phyloP scores from a whole-genome alignment of 2,113 vertebrate species.

The Pionites leucogaster region DNA sequence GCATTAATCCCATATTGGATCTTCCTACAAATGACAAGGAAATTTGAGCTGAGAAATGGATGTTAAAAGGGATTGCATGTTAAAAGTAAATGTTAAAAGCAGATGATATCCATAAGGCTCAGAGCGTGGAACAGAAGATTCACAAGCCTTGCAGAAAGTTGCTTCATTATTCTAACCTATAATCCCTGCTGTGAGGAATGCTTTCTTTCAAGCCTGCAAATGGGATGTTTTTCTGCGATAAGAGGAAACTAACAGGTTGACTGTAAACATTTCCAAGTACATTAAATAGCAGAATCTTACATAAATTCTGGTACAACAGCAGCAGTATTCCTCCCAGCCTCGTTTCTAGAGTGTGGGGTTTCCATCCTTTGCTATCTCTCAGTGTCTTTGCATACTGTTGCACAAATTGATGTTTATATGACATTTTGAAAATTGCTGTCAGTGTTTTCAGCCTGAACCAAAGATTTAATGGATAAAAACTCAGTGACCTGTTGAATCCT shows the following conservation, averaged over 20 bases:
- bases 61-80: not conserved
- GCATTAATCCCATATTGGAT: not conserved
- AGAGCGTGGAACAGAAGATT: not conserved
- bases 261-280: slow-evolving; percentile 6
- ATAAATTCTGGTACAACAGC: not conserved
- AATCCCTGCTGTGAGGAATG: not conserved
- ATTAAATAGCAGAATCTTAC: not conserved
- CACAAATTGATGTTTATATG: not conserved
- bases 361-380: not conserved
- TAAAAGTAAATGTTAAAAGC: slow-evolving; percentile 39
- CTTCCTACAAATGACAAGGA: not conserved
- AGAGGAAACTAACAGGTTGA: not conserved
- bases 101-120: slow-evolving; percentile 1
- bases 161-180: slow-evolving; percentile 41
- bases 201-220: slow-evolving; percentile 24
- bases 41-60: not conserved
- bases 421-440: not conserved
- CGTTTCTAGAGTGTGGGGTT: not conserved
- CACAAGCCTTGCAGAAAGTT: slow-evolving; percentile 43
- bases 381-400: not conserved
- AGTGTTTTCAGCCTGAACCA: not conserved
- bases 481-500: slow-evolving; percentile 39
- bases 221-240: slow-evolving; percentile 50
- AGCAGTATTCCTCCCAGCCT: not conserved
- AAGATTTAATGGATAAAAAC: not conserved